Evolutionary conservation across 1,140 invertebrate genomes (phyloP).

Genomic region (Alviniconcha marisindica): DNA sequence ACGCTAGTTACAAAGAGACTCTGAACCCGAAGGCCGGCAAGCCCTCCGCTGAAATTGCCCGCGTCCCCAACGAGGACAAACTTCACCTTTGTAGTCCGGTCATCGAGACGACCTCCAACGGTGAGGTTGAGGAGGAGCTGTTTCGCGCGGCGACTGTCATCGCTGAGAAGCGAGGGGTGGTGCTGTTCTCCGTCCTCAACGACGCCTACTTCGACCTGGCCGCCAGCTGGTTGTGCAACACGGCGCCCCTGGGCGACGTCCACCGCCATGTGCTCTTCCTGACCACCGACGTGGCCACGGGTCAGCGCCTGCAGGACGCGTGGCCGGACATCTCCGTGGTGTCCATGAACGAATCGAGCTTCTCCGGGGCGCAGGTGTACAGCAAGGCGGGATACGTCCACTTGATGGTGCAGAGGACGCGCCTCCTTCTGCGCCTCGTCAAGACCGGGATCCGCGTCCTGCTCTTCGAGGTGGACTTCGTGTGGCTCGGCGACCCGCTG

Average conservation of each 20-base stretch:
- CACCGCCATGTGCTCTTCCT: conserved; percentile 60
- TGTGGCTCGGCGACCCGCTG: conserved; percentile 61
- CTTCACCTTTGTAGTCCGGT: too few species aligned
- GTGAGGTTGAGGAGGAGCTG: too few species aligned
- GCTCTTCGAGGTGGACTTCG: conserved; percentile 66
- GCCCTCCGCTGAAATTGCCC: too few species aligned
- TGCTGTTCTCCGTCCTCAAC: conserved; percentile 64
- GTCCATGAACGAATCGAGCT: conserved; percentile 22
- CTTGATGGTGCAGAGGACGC: conserved; percentile 60
- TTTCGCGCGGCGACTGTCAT: too few species aligned
- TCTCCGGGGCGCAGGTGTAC: conserved; percentile 57
- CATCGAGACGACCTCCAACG: too few species aligned
- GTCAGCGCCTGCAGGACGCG: conserved; percentile 46
- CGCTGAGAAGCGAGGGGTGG: neutral
- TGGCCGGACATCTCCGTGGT: conserved; percentile 61
- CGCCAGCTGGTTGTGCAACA: conserved; percentile 67
- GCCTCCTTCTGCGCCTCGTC: conserved; percentile 53
- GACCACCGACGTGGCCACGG: conserved; percentile 52
- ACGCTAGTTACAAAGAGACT: too few species aligned
- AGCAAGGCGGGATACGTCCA: conserved; percentile 63
- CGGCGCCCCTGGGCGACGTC: conserved; percentile 54
- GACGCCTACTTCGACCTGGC: conserved; percentile 62
- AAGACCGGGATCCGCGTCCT: conserved; percentile 56
- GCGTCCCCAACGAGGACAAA: too few species aligned
- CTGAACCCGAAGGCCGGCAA: too few species aligned